These are phyloP conservation scores for Ianthella basta DNA, from an alignment of 37 sponge, comb jelly and placozoan species.

Conservation along the genomic window DNA sequence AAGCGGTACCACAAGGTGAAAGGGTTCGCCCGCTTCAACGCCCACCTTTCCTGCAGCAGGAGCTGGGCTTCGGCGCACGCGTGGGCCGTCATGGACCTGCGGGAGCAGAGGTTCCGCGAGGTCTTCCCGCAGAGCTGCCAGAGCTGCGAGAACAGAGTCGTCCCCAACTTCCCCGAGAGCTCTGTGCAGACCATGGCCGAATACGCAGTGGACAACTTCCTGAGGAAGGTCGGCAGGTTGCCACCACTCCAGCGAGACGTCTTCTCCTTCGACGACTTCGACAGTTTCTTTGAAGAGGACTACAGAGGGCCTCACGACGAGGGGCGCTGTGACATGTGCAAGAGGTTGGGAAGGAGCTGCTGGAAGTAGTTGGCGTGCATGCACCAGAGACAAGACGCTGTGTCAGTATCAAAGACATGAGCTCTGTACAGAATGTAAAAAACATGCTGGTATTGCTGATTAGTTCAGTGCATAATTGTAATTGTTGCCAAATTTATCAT, in stretches of 20 bases:
- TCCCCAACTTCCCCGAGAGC: constrained; percentile 27
- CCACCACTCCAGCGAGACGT: background rate
- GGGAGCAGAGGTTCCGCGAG: background rate
- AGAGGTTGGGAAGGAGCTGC: constrained; percentile 38
- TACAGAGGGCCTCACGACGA: constrained; percentile 48
- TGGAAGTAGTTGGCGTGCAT: constrained; percentile 42
- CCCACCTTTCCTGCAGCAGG: constrained; percentile 3
- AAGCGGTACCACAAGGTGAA: constrained; percentile 22
- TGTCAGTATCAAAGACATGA: background rate
- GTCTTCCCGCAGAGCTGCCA: constrained; percentile 23
- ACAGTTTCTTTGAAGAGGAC: background rate
- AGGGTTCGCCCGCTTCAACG: constrained; percentile 45
- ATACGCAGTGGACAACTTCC: constrained; percentile 38
- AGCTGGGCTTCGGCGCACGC: constrained; percentile 49
- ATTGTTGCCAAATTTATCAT: constrained; percentile 74
- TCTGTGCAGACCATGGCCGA: constrained; percentile 34
- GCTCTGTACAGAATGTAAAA: background rate
- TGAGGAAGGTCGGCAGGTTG: constrained; percentile 2
- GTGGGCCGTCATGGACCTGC: constrained; percentile 50
- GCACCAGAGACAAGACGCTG: background rate
- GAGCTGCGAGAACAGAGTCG: constrained; percentile 1
- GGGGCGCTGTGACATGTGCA: constrained; percentile 42
- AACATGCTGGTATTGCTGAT: constrained; percentile 3
- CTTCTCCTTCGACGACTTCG: background rate
- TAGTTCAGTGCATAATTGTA: constrained; percentile 77